Conservation (phyloP, 2,113 vertebrate genomes). For the Mustelus asterias region DNA sequence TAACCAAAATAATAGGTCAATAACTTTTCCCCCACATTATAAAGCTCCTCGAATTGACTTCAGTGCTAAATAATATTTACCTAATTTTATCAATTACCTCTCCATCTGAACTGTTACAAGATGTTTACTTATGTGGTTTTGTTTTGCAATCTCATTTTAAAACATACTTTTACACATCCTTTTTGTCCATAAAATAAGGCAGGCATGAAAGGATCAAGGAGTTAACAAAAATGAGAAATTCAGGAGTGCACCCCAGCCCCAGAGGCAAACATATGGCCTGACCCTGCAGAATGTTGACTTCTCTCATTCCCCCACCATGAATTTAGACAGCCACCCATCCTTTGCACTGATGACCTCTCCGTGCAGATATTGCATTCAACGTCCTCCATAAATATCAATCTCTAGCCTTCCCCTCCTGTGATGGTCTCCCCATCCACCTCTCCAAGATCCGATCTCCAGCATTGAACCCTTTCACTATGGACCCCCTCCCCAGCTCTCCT, state of each 20-base stretch:
- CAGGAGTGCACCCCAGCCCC: not conserved
- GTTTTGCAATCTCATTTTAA: not conserved
- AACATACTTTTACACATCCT: not conserved
- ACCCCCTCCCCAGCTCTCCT: not conserved
- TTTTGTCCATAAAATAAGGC: not conserved
- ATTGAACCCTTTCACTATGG: not conserved
- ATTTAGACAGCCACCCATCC: not conserved
- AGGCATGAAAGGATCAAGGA: not conserved
- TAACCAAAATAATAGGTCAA: not conserved
- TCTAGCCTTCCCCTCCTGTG: not conserved
- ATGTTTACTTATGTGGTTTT: not conserved
- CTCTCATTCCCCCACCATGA: not conserved
- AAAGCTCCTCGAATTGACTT: not conserved
- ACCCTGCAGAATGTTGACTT: not conserved
- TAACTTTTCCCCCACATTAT: not conserved
- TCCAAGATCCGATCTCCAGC: not conserved
- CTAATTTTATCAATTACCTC: not conserved
- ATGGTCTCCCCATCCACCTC: not conserved
- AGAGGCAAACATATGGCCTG: not conserved
- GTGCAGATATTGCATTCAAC: not conserved
- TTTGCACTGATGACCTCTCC: not conserved
- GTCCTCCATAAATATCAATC: not conserved
- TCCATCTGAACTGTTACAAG: not conserved
- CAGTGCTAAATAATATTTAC: not conserved
- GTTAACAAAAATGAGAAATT: not conserved